Percentiles rank a stretch among this genome's conserved stretches.
Evolutionary conservation across 2,113 vertebrate genomes (phyloP).

Genomic region (Xenopus tropicalis): UCB_Xtro_10.0 CM004446.2:108306001-108306500

Average conservation of each 20-base stretch:
- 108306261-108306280: constrained; percentile 39
- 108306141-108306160: constrained; percentile 41
- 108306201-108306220: constrained; percentile 41
- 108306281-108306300: constrained; percentile 42
- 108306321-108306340: constrained; percentile 38
- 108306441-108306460: constrained; percentile 42
- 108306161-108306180: constrained; percentile 38
- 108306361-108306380: constrained; percentile 47
- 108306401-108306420: constrained; percentile 38
- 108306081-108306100: constrained; percentile 35
- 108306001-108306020: not conserved
- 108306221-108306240: constrained; percentile 45
- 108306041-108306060: not conserved
- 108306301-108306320: constrained; percentile 46
- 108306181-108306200: constrained; percentile 42
- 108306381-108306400: constrained; percentile 44
- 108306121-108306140: constrained; percentile 37
- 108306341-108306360: constrained; percentile 45
- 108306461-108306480: constrained; percentile 46
- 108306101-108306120: constrained; percentile 35
- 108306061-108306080: constrained; percentile 16
- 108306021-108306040: not conserved
- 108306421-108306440: constrained; percentile 44
- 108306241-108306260: constrained; percentile 28
- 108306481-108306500: constrained; percentile 39